Base-by-base conservation (phyloP, 2,797 vertebrate species). In the Amphiprion clarkii region DNA sequence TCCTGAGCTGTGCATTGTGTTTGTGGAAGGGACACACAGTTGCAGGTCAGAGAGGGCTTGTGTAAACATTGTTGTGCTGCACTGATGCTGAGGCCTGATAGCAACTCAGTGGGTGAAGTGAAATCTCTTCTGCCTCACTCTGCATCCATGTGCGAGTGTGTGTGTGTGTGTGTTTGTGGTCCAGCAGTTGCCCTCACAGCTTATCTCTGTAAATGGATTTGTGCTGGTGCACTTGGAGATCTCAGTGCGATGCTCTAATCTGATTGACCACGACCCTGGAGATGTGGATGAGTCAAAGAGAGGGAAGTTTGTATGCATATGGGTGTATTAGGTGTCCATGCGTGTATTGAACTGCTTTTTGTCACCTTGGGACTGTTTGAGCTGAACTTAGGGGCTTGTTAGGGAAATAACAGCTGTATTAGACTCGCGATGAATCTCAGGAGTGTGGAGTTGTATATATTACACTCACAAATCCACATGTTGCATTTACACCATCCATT, bases 201-300 rank as follows among this genome's bases (percentile, higher is more conserved):
- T 90, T 92, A 91, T 93, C 91, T 85, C 76, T 88, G 62, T 86
- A 88, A 92, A 85, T 88, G 86, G 88, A 92, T 93, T 93, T 88
- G 83, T 90, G 88, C 87, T 67, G 71, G 68, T 81, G 71, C 78
- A 71, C 73, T 86, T 19, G 0, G 75, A 85, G 84, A 88, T 91
- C 84, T 78, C 72, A 11, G 68, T 85, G 52, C 83, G 87, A 82
- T 84, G 63, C 77, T 81, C 27, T 92, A 93, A 94, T 94, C 89
- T 87, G 72, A 93, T 91, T 88, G 79, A 89, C 76, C 88, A 68
- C 70, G 76, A 74, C 85, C 79, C 74, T 17, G 56, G 16, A 73
- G 77, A 82, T 67, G 54, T 49, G 69, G 52, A 44, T 17, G 58
- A 78, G 75, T 74, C 71, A 62, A 51, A 78, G 27, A 64, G 19